A percentile compares a stretch with the other conserved stretches of the same genome.
Conservation (phyloP, 2,113 vertebrate genomes). For the Aphelocoma coerulescens region DNA sequence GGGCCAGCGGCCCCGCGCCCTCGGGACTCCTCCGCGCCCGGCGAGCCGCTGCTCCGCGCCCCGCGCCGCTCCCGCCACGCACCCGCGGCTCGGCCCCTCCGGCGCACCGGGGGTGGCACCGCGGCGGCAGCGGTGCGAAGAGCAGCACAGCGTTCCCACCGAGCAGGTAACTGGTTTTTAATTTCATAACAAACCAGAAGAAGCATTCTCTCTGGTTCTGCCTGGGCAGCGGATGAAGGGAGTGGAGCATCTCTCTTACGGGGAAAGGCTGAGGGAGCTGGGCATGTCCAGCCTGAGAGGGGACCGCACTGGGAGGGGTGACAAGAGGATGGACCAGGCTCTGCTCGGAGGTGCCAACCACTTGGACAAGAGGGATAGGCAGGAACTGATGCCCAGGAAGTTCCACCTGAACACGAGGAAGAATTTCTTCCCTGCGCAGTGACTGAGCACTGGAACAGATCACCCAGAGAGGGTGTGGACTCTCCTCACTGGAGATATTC, state of each 20-base stretch:
- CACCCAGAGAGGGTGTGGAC: background rate
- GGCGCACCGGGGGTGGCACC: background rate
- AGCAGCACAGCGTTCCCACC: accelerated
- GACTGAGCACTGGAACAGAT: background rate
- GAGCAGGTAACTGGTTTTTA: accelerated
- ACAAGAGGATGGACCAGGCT: background rate
- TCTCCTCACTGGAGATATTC: background rate
- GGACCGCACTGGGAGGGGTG: background rate
- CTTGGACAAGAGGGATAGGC: background rate
- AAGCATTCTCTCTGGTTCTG: too few relatives aligned
- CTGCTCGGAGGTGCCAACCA: background rate
- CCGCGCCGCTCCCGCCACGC: background rate
- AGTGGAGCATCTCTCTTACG: accelerated
- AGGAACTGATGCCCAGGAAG: background rate
- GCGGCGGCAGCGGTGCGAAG: accelerated
- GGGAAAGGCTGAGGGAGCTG: background rate
- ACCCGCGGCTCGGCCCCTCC: background rate
- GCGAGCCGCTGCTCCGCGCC: background rate
- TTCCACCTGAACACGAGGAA: background rate
- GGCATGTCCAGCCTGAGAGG: background rate
- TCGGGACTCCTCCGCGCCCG: accelerated
- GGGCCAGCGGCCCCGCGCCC: background rate
- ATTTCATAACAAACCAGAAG: accelerated
- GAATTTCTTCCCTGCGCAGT: background rate
- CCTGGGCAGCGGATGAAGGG: background rate